phyloP scores from a whole-genome alignment of 2,888 invertebrate genomes.

The Chrysomela aeneicollis region DNA sequence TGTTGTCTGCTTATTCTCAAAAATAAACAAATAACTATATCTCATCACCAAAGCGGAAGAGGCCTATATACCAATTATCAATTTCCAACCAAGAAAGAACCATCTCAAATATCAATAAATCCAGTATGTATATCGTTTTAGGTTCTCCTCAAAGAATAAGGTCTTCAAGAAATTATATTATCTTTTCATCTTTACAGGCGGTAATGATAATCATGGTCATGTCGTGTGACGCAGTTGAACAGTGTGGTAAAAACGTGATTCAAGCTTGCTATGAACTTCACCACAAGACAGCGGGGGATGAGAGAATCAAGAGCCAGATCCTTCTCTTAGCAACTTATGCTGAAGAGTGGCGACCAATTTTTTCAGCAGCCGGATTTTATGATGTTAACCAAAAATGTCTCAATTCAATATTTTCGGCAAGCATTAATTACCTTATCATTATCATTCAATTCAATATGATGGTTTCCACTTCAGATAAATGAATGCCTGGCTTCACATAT shows the following conservation, averaged over 20 bases:
- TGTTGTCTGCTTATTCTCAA: no score
- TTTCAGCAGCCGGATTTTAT: constrained; percentile 20
- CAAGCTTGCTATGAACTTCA: background rate
- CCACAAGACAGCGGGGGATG: background rate
- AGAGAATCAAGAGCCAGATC: background rate
- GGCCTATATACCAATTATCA: no score
- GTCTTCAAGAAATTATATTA: no score
- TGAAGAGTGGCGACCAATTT: background rate
- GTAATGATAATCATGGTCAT: background rate
- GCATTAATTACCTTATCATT: background rate
- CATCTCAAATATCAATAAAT: no score
- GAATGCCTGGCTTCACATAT: no score
- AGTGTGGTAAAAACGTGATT: background rate
- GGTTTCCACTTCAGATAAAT: background rate
- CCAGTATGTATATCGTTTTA: no score
- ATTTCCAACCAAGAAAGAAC: no score
- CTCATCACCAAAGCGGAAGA: no score
- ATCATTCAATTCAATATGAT: constrained; percentile 13
- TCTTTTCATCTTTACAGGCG: background rate
- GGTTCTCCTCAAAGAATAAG: no score
- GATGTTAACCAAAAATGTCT: constrained; percentile 14
- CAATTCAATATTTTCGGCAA: constrained; percentile 1
- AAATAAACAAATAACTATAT: no score
- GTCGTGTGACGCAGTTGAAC: constrained; percentile 6
- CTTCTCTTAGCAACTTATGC: background rate